These are phyloP conservation scores for Drosophila lowei DNA, from an alignment of 1,140 invertebrate genomes.

Conservation along the genomic window DNA sequence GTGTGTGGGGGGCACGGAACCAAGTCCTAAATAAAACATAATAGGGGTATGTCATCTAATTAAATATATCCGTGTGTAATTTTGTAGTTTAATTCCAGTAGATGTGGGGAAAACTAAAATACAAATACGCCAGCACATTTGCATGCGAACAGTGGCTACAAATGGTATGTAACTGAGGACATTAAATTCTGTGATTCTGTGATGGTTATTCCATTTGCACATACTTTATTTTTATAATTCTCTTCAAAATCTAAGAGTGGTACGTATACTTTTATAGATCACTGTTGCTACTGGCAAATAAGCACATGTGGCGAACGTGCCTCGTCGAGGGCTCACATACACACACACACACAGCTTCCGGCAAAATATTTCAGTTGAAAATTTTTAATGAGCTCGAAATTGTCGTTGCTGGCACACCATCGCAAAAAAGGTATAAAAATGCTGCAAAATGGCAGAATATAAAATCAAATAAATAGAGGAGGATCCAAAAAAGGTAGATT, in stretches of 20 bases:
- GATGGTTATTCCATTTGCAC: too few species aligned
- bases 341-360: constrained; percentile 51
- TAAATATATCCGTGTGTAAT: constrained; percentile 71
- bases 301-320: constrained; percentile 35
- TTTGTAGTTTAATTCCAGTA: constrained; percentile 67
- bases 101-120: constrained; percentile 68
- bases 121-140: constrained; percentile 28
- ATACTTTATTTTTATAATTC: background rate
- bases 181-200: constrained; percentile 2
- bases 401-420: constrained; percentile 17
- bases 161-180: constrained; percentile 25
- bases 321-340: constrained; percentile 26
- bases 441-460: constrained; percentile 10
- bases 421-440: constrained; percentile 20
- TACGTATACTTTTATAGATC: constrained; percentile 12
- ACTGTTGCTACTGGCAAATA: constrained; percentile 49
- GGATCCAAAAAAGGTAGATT: background rate
- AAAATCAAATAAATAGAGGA: constrained; percentile 24
- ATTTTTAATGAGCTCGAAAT: constrained; percentile 78
- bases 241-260: constrained; percentile 11
- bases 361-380: constrained; percentile 80
- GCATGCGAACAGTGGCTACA: constrained; percentile 10
- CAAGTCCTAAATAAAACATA: constrained; percentile 54
- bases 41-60: constrained; percentile 66
- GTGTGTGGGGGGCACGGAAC: constrained; percentile 20